Evolutionary conservation across 1,140 invertebrate genomes (phyloP).

Genomic region (Anagrus nilaparvatae): DNA sequence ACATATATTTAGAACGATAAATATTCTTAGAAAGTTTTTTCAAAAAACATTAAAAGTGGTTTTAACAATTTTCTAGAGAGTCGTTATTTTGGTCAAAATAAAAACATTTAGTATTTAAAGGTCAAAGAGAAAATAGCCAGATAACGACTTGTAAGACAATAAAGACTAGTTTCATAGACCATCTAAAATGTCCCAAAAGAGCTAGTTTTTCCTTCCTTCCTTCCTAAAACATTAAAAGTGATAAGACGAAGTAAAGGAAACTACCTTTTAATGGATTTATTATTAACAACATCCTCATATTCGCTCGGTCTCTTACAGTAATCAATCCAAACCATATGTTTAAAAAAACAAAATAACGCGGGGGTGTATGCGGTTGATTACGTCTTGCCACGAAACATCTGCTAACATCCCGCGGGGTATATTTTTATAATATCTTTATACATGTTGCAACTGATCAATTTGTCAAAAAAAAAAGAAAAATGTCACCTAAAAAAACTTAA

Average conservation of each 20-base stretch:
- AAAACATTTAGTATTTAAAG: too few relatives aligned
- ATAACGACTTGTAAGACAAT: conserved; percentile 27
- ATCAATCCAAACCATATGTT: too few relatives aligned
- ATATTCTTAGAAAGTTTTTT: neutral
- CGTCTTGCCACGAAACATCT: conserved; percentile 44
- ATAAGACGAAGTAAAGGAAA: too few relatives aligned
- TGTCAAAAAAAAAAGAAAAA: too few relatives aligned
- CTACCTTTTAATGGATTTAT: too few relatives aligned
- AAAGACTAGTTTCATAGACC: conserved; percentile 33
- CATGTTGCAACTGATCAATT: too few relatives aligned
- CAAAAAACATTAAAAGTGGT: conserved; percentile 18
- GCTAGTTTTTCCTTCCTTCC: conserved; percentile 18
- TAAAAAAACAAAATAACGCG: too few relatives aligned
- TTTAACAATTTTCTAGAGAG: conserved; percentile 33
- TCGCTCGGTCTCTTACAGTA: too few relatives aligned
- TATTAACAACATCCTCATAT: too few relatives aligned
- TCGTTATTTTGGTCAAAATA: conserved; percentile 38
- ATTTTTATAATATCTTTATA: conserved; percentile 39
- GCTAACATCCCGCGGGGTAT: conserved; percentile 42
- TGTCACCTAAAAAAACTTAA: too few relatives aligned
- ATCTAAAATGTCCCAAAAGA: conserved; percentile 40
- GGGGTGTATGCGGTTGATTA: conserved; percentile 42
- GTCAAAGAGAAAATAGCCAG: too few relatives aligned
- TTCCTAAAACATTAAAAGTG: conserved; percentile 23
- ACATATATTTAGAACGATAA: neutral